Percentiles rank a stretch among this genome's conserved stretches.
phyloP scores from a whole-genome alignment of 2,888 invertebrate species.

The Hymenopus coronatus region DNA sequence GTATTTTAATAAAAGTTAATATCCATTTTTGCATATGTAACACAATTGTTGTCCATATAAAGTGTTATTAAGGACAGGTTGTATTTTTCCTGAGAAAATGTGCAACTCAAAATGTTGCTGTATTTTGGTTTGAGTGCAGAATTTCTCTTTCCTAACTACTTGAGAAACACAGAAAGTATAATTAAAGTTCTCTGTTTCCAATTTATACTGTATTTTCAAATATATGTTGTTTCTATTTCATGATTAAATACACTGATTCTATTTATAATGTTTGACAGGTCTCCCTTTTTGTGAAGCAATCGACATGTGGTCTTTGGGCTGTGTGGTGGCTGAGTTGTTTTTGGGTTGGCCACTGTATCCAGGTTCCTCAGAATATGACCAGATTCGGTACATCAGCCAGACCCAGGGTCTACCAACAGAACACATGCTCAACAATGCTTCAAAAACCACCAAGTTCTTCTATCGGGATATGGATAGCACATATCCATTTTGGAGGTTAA shows the following conservation, averaged over 20 bases:
- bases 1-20: no score
- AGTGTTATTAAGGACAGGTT: no score
- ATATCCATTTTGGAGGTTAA: conserved; percentile 60
- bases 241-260: no score
- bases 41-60: no score
- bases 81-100: no score
- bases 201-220: background rate
- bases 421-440: conserved; percentile 95
- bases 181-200: no score
- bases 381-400: conserved; percentile 95
- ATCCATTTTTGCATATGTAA: no score
- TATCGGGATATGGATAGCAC: conserved; percentile 90
- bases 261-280: conserved; percentile 47
- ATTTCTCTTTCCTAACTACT: no score
- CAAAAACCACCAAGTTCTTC: conserved; percentile 98
- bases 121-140: no score
- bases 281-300: conserved; percentile 99
- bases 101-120: no score
- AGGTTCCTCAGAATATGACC: conserved; percentile 98
- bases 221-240: no score
- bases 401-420: conserved; percentile 97
- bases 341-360: conserved; percentile 99
- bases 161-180: no score
- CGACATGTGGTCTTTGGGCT: conserved; percentile 99
- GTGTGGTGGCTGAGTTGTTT: conserved; percentile 98